Base-by-base conservation (phyloP, 2,888 invertebrate genomes). In the Eurois occulta region DNA sequence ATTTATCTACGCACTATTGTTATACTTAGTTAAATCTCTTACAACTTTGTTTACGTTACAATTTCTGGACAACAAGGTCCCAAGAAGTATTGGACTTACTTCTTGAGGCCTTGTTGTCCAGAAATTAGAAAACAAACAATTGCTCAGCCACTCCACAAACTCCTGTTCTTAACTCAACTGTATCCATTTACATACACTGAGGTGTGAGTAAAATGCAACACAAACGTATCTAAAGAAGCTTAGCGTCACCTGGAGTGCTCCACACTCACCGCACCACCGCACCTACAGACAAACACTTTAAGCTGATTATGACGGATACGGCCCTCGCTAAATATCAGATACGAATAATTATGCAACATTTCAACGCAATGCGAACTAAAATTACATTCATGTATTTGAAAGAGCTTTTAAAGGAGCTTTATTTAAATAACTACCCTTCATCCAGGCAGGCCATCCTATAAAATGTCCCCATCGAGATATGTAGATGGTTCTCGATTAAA, bases 281-380 rank as follows among this genome's bases (percentile, higher is more conserved):
- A 88, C 84, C 88, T 85, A 84, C 91, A 91, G 91, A 91, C 92
- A 91, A 92, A 91, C 91, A 89, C 90, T 91, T 87, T 94, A 94
- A 94, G 94, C 94, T 92, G 92, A 94, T 94, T 94, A 94, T 92
- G 91, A 92, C 89, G 89, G 90, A 92, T 91, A 88, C 89, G 81
- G 80, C 68, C 87, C 83, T 83, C 83, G 77, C 83, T 74, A 71
- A 78, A 79, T 85, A 86, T 80, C 81, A 84, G 74, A 82, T 81
- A 84, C 21, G 41, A 67, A 71, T 78, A 81, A 67, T 68, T 80
- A 77, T 60, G 38, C 48, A 72, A 75, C 65, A 71, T 71, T 79
- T 68, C 24, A 69, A 64, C 77, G 21, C 72, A 84, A 68, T 65
- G 13, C 21, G 38, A 83, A 80, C 75, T 81, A 58, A 72, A 81